These are phyloP conservation scores for Andrena praecox DNA, from an alignment of 2,888 invertebrate genomes.

Conservation along the genomic window DNA sequence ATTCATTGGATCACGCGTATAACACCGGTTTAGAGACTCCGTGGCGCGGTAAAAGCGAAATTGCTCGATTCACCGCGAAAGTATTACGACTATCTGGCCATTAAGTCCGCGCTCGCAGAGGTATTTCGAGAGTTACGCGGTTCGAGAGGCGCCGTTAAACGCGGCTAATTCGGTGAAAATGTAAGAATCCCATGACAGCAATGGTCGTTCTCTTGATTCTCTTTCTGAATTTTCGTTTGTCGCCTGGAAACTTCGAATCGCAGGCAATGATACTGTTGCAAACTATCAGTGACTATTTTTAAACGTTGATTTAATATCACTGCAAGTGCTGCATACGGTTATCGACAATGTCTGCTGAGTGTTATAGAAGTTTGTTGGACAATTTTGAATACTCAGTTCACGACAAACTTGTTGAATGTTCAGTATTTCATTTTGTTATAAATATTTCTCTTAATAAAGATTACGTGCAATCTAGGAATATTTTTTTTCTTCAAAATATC, in stretches of 20 bases:
- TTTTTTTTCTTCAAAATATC: too few species aligned
- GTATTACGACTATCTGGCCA: slow-evolving; percentile 40
- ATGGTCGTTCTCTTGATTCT: background rate
- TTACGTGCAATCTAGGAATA: too few species aligned
- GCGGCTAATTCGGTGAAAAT: slow-evolving; percentile 17
- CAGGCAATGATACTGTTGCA: too few species aligned
- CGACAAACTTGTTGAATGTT: too few species aligned
- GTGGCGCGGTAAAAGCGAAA: slow-evolving; percentile 16
- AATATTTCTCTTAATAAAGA: too few species aligned
- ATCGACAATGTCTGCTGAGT: too few species aligned
- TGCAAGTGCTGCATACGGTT: too few species aligned
- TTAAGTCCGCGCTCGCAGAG: slow-evolving; percentile 23
- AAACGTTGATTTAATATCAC: too few species aligned
- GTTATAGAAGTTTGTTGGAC: too few species aligned
- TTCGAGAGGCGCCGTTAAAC: slow-evolving; percentile 23
- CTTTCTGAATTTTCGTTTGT: background rate
- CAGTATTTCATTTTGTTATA: too few species aligned
- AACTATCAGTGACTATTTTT: too few species aligned
- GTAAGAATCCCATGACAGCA: background rate
- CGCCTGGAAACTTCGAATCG: background rate
- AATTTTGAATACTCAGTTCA: too few species aligned
- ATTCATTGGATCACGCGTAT: slow-evolving; percentile 15
- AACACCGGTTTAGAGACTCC: slow-evolving; percentile 6
- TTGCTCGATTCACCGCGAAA: slow-evolving; percentile 33
- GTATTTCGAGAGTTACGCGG: slow-evolving; percentile 14